phyloP scores from a whole-genome alignment of 1,140 invertebrate species.

The Adelges cooleyi region DNA sequence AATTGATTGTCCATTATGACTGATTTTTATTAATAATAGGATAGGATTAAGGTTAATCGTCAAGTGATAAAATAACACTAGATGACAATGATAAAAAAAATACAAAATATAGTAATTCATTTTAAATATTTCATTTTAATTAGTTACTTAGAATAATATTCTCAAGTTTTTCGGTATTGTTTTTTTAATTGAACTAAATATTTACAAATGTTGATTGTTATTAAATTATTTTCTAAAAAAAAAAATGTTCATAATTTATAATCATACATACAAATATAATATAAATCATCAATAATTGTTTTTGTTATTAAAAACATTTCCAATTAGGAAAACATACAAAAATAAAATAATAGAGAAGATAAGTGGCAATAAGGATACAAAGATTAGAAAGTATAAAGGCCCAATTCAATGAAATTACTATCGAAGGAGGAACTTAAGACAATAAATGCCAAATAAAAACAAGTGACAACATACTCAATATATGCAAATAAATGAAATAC shows the following conservation, averaged over 20 bases:
- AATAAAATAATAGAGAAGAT: slow-evolving; percentile 24
- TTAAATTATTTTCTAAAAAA: slow-evolving; percentile 23
- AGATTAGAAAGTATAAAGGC: slow-evolving; percentile 14
- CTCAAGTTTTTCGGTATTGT: slow-evolving; percentile 10
- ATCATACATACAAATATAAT: slow-evolving; percentile 8
- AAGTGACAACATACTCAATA: slow-evolving; percentile 21
- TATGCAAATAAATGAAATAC: slow-evolving; percentile 26
- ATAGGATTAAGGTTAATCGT: too few relatives aligned
- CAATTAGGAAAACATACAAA: neutral
- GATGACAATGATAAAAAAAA: too few relatives aligned
- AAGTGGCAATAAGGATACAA: slow-evolving; percentile 17
- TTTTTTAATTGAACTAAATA: slow-evolving; percentile 28
- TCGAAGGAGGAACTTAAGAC: slow-evolving; percentile 26
- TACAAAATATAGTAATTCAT: slow-evolving; percentile 2
- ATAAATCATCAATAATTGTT: slow-evolving; percentile 11
- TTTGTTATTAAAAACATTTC: slow-evolving; percentile 4
- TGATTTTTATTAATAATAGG: too few relatives aligned
- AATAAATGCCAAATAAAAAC: slow-evolving; percentile 23
- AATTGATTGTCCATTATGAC: too few relatives aligned
- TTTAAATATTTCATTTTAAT: slow-evolving; percentile 19
- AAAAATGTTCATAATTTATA: neutral
- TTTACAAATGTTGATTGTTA: slow-evolving; percentile 22
- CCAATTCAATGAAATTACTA: slow-evolving; percentile 12
- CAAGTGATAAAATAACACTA: too few relatives aligned
- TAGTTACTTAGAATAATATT: slow-evolving; percentile 23